Evolutionary conservation across 2,888 invertebrate species (phyloP).

Genomic region (Eupsilia transversa): DNA sequence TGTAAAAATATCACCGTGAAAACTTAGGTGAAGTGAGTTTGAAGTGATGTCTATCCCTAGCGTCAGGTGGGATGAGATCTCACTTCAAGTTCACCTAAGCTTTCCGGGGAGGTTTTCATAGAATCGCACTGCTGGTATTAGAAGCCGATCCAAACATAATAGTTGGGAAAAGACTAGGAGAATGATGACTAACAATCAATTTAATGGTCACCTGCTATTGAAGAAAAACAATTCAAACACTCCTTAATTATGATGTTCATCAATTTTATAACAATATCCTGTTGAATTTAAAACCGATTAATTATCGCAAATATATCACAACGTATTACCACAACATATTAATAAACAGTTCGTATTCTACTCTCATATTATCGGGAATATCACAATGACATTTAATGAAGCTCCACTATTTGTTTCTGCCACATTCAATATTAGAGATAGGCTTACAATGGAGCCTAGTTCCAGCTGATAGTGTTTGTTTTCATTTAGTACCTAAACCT

Average conservation of each 20-base stretch:
- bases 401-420: slow-evolving; percentile 52
- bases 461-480: slow-evolving; percentile 41
- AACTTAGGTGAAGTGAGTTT: too few relatives aligned
- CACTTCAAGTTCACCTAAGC: too few relatives aligned
- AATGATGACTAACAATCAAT: not conserved
- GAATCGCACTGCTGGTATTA: too few relatives aligned
- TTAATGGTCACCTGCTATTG: not conserved
- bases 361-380: slow-evolving; percentile 38
- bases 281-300: slow-evolving; percentile 54
- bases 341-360: slow-evolving; percentile 52
- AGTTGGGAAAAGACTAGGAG: not conserved
- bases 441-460: slow-evolving; percentile 44
- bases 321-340: slow-evolving; percentile 48
- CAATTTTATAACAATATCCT: slow-evolving; percentile 44
- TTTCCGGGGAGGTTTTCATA: too few relatives aligned
- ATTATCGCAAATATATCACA: slow-evolving; percentile 42
- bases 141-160: not conserved
- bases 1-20: too few relatives aligned
- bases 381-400: slow-evolving; percentile 50
- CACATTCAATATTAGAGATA: slow-evolving; percentile 60
- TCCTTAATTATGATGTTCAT: slow-evolving; percentile 32
- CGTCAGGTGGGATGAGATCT: too few relatives aligned
- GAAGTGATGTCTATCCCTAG: too few relatives aligned
- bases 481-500: slow-evolving; percentile 48
- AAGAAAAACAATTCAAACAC: slow-evolving; percentile 29